Percentiles rank a stretch among this genome's conserved stretches.
These are phyloP conservation scores for Parapsyche elsis DNA, from an alignment of 1,140 invertebrate species.

Conservation along the genomic window DNA sequence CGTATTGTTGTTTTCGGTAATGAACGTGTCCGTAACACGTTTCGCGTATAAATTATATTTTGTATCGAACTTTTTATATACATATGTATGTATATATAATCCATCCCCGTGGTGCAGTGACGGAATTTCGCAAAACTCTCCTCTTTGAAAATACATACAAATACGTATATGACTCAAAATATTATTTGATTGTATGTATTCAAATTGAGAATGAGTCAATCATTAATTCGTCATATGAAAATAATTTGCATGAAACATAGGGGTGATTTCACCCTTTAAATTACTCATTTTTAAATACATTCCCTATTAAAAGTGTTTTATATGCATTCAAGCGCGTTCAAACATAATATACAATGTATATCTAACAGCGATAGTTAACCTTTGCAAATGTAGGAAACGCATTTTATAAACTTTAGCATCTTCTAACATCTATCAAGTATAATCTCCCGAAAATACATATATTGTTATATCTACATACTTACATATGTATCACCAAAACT, in stretches of 20 bases:
- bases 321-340: too few relatives aligned
- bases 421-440: too few relatives aligned
- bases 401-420: too few relatives aligned
- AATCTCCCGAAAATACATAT: too few relatives aligned
- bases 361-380: too few relatives aligned
- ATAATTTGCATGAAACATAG: neutral
- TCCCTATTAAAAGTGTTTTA: neutral
- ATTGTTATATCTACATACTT: too few relatives aligned
- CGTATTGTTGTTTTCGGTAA: conserved; percentile 36
- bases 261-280: neutral
- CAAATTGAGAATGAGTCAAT: neutral
- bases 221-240: conserved; percentile 6
- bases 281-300: neutral
- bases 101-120: conserved; percentile 5
- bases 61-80: conserved; percentile 34
- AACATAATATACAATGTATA: too few relatives aligned
- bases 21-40: conserved; percentile 43
- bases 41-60: conserved; percentile 44
- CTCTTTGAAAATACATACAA: too few relatives aligned
- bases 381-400: too few relatives aligned
- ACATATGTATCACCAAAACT: too few relatives aligned
- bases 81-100: too few relatives aligned
- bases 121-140: neutral
- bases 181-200: neutral
- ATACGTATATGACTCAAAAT: too few relatives aligned